Evolutionary conservation across 64 coral and sea anemone genomes (phyloP).

Genomic region (Stichodactyla mertensii): DNA sequence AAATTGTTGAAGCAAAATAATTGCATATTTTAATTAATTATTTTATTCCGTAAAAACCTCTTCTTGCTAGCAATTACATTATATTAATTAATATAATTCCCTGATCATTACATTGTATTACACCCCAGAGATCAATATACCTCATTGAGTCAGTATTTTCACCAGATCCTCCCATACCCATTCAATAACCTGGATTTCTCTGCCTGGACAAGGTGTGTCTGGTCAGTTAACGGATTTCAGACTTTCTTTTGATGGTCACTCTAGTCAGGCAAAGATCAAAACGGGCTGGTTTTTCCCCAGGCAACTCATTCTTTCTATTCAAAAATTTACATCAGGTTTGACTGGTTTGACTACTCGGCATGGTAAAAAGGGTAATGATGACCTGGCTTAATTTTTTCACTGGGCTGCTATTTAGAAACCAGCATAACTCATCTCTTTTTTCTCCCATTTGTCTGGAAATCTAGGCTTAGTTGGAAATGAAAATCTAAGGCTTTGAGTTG

Average conservation of each 20-base stretch:
- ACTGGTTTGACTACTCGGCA: background rate
- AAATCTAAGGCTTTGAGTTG: background rate
- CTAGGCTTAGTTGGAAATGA: background rate
- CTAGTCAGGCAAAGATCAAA: background rate
- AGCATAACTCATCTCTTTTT: background rate
- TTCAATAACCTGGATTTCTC: background rate
- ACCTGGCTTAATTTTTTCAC: no score
- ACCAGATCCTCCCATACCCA: conserved; percentile 11
- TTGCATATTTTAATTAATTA: no score
- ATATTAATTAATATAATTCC: no score
- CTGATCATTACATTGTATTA: background rate
- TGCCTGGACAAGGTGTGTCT: background rate
- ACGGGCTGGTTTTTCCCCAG: background rate
- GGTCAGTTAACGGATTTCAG: conserved; percentile 1
- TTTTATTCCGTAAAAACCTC: no score
- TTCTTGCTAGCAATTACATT: no score
- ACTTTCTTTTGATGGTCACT: background rate
- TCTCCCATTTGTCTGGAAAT: background rate
- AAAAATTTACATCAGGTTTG: background rate
- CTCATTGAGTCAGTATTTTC: background rate
- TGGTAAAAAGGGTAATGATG: no score
- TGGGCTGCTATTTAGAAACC: background rate
- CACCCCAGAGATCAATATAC: background rate
- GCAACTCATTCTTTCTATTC: conserved; percentile 11
- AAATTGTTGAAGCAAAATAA: no score